Evolutionary conservation across 2,797 vertebrate species (phyloP).

Genomic region (Cossypha niveicapilla): DNA sequence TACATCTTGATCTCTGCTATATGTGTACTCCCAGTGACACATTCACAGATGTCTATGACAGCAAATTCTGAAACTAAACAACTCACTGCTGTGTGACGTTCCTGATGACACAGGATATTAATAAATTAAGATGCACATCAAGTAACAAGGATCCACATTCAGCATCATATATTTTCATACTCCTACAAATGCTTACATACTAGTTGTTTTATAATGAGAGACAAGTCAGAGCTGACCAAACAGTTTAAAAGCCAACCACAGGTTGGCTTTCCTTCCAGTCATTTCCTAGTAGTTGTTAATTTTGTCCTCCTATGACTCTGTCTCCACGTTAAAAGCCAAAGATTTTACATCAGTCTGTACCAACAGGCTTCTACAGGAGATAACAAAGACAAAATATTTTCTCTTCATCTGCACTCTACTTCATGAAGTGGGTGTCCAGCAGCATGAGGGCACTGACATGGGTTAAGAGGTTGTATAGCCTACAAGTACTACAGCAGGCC

Average conservation of each 20-base stretch:
- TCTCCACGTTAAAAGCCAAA: neutral
- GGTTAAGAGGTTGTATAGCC: neutral
- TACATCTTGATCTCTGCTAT: neutral
- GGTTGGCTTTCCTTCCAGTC: neutral
- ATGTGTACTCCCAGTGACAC: neutral
- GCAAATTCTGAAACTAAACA: constrained; percentile 3
- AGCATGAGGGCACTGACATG: neutral
- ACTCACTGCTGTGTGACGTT: neutral
- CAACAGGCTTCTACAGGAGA: neutral
- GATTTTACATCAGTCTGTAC: neutral
- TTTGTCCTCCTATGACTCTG: neutral
- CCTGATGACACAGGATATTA: neutral
- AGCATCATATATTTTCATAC: neutral
- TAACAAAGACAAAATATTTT: neutral
- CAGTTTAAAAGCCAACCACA: neutral
- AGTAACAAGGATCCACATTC: neutral
- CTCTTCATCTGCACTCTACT: neutral
- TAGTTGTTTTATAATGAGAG: neutral
- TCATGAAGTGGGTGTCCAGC: neutral
- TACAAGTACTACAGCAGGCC: neutral
- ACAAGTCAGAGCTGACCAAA: neutral
- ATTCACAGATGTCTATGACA: neutral
- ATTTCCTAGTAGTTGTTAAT: neutral
- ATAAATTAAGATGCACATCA: neutral
- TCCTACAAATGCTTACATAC: neutral